A percentile compares a stretch with the other conserved stretches of the same genome.
Conservation (phyloP, 2,888 invertebrate genomes). For the Malacosoma neustria region DNA sequence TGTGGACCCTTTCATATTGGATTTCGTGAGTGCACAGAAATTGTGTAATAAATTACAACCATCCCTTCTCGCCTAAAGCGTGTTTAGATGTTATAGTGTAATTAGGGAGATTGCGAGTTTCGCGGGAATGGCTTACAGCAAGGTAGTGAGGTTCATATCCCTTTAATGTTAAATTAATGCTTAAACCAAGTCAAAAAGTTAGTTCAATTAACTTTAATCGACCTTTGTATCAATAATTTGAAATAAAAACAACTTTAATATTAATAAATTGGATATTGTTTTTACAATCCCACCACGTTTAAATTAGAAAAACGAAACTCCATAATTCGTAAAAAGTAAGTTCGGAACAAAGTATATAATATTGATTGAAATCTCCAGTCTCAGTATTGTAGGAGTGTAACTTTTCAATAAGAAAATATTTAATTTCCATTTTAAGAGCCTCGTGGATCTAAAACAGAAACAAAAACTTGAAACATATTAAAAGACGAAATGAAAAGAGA, state of each 20-base stretch:
- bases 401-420: constrained; percentile 62
- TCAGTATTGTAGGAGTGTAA: constrained; percentile 42
- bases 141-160: background rate
- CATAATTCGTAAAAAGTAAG: constrained; percentile 12
- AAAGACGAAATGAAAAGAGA: constrained; percentile 44
- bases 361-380: constrained; percentile 49
- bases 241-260: no score
- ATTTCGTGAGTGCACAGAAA: constrained; percentile 45
- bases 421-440: constrained; percentile 50
- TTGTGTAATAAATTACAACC: constrained; percentile 53
- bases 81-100: constrained; percentile 46
- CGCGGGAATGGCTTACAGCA: background rate
- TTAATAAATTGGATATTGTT: no score
- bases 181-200: no score
- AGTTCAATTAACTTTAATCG: no score
- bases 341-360: constrained; percentile 36
- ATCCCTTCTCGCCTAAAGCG: constrained; percentile 40
- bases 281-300: background rate
- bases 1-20: constrained; percentile 54
- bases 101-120: constrained; percentile 37
- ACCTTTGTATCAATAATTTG: no score
- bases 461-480: constrained; percentile 47
- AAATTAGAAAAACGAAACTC: background rate
- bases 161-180: background rate
- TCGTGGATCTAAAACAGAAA: constrained; percentile 33